Evolutionary conservation across 30 jellyfish, hydroid and myxozoan genomes (phyloP).

Genomic region (Calvadosia cruxmelitensis): DNA sequence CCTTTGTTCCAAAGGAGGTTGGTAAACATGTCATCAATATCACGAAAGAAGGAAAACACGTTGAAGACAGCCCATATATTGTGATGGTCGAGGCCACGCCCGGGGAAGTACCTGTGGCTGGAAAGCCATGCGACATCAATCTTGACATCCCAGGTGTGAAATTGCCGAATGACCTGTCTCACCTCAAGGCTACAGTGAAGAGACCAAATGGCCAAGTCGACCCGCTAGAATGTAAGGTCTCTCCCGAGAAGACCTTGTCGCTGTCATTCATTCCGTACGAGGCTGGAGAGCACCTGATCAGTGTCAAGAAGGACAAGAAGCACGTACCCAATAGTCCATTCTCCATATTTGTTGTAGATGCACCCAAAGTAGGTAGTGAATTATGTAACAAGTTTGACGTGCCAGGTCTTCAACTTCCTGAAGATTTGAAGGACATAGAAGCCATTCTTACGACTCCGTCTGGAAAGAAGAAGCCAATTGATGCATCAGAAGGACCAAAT

Average conservation of each 20-base stretch:
- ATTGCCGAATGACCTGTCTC: neutral
- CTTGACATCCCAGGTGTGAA: neutral
- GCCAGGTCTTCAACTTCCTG: conserved; percentile 65
- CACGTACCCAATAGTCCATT: conserved; percentile 73
- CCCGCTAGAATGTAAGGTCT: conserved; percentile 61
- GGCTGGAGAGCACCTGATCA: conserved; percentile 85
- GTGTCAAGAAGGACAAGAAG: conserved; percentile 72
- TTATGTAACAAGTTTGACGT: conserved; percentile 40
- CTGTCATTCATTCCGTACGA: conserved; percentile 87
- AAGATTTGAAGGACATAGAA: conserved; percentile 45
- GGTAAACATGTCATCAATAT: conserved; percentile 80
- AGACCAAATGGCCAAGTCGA: conserved; percentile 77
- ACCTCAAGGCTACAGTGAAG: neutral
- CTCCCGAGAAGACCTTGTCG: conserved; percentile 72
- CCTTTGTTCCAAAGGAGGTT: conserved; percentile 79
- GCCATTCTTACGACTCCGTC: conserved; percentile 44
- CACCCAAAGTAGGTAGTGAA: conserved; percentile 37
- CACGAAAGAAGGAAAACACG: conserved; percentile 81
- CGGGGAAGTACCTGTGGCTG: conserved; percentile 12
- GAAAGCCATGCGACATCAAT: neutral
- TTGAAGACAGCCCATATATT: conserved; percentile 89
- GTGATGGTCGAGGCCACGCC: conserved; percentile 77
- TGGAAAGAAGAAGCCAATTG: conserved; percentile 72
- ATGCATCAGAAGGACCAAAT: conserved; percentile 61
- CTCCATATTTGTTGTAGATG: conserved; percentile 53